These are phyloP conservation scores for Drosophila burlai DNA, from an alignment of 1,140 invertebrate genomes.

Conservation along the genomic window DNA sequence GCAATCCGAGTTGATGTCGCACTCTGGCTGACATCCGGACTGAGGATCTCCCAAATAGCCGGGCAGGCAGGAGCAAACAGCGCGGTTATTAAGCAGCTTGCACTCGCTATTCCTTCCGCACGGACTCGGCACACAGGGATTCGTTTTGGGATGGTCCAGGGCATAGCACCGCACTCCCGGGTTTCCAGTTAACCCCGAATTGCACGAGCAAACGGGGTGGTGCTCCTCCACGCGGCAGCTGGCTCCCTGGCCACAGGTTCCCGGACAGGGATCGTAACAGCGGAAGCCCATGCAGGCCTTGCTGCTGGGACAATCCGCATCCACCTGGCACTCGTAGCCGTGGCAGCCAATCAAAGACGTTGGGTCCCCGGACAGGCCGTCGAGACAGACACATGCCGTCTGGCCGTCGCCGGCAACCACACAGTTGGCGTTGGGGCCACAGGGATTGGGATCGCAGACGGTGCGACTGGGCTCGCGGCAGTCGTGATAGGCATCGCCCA, in stretches of 20 bases:
- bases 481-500: constrained; percentile 91
- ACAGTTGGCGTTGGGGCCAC: constrained; percentile 91
- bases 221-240: constrained; percentile 90
- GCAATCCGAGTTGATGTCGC: constrained; percentile 92
- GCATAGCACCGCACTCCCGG: constrained; percentile 90
- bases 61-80: constrained; percentile 91
- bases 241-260: constrained; percentile 91
- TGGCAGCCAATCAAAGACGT: constrained; percentile 89
- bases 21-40: constrained; percentile 91
- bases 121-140: constrained; percentile 90
- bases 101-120: constrained; percentile 93
- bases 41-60: constrained; percentile 91
- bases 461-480: constrained; percentile 89
- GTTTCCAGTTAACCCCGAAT: constrained; percentile 89
- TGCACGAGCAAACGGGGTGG: constrained; percentile 91
- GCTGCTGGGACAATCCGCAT: constrained; percentile 90
- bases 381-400: constrained; percentile 90
- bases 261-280: constrained; percentile 92
- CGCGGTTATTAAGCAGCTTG: constrained; percentile 88
- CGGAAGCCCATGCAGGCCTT: constrained; percentile 91
- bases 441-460: constrained; percentile 91
- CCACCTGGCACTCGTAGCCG: constrained; percentile 91
- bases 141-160: constrained; percentile 85
- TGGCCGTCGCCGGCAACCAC: constrained; percentile 88
- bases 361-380: constrained; percentile 92